Conservation (phyloP, 2,888 invertebrate genomes). For the Dione juno region DNA sequence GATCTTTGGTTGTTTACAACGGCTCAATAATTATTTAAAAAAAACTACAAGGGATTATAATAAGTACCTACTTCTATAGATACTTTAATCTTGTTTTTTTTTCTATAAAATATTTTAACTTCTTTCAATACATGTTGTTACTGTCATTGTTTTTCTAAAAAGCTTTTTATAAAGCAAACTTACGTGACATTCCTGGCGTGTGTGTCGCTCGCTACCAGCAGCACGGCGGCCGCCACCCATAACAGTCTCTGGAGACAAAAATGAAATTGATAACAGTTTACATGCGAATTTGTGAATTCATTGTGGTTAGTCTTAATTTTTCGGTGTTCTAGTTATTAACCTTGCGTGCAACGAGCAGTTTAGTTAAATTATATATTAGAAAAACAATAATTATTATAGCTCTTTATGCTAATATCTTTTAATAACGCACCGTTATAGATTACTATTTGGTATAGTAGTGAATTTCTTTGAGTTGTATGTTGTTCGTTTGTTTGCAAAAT, state of each 20-base stretch:
- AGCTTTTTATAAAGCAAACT: conserved; percentile 51
- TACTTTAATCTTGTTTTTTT: too few species aligned
- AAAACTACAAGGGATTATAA: too few species aligned
- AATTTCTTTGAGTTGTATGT: too few species aligned
- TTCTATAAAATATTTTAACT: too few species aligned
- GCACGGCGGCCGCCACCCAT: conserved; percentile 64
- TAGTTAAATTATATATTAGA: background rate
- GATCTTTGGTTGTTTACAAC: too few species aligned
- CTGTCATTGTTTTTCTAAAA: background rate
- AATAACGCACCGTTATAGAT: too few species aligned
- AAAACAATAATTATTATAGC: background rate
- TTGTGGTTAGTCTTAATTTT: background rate
- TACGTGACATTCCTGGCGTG: conserved; percentile 72
- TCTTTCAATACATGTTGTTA: too few species aligned
- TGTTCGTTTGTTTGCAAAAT: too few species aligned
- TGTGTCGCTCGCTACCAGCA: conserved; percentile 60
- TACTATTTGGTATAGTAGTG: too few species aligned
- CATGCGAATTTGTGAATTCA: background rate
- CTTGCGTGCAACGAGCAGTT: too few species aligned
- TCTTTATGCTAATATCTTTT: background rate
- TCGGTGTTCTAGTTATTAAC: background rate
- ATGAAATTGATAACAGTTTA: conserved; percentile 14
- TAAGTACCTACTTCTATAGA: too few species aligned
- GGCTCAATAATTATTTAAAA: too few species aligned
- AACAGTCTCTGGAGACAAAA: conserved; percentile 67